Evolutionary conservation across 2,113 vertebrate species (phyloP).

Genomic region (Bos indicus): DNA sequence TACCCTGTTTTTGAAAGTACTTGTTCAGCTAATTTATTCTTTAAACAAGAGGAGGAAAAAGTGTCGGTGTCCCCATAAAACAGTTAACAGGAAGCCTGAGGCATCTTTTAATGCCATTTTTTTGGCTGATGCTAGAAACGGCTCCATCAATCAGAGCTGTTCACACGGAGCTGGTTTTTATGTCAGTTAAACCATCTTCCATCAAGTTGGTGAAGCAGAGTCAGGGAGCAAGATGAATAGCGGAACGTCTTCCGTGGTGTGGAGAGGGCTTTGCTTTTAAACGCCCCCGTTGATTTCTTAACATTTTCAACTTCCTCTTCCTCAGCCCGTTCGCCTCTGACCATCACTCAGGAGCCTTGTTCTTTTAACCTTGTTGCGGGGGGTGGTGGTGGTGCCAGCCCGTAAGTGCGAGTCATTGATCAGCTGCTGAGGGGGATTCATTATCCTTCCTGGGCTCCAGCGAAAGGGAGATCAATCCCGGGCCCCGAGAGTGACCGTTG

Average conservation of each 20-base stretch:
- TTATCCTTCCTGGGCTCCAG: background rate
- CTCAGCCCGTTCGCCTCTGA: background rate
- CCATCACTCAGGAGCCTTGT: background rate
- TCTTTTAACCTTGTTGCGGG: background rate
- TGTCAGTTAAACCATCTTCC: slow-evolving; percentile 60
- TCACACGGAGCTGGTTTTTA: slow-evolving; percentile 47
- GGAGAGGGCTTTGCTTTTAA: slow-evolving; percentile 43
- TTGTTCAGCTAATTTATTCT: slow-evolving; percentile 43
- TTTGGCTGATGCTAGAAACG: slow-evolving; percentile 40
- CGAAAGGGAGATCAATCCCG: background rate
- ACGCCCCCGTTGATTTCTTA: background rate
- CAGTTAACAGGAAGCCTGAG: slow-evolving; percentile 24
- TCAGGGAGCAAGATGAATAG: slow-evolving; percentile 52
- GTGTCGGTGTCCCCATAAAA: background rate
- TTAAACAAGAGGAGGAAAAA: slow-evolving; percentile 6
- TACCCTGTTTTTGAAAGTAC: background rate
- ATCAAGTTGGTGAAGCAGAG: slow-evolving; percentile 56
- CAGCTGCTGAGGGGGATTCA: background rate
- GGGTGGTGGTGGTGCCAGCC: background rate
- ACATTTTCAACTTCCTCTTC: slow-evolving; percentile 50
- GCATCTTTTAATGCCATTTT: slow-evolving; percentile 31
- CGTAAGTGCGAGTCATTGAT: slow-evolving; percentile 26
- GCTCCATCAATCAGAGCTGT: background rate
- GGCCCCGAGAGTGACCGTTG: background rate
- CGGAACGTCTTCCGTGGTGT: background rate